Evolutionary conservation across 2,888 invertebrate species (phyloP).

Genomic region (Drosophila anceps): DNA sequence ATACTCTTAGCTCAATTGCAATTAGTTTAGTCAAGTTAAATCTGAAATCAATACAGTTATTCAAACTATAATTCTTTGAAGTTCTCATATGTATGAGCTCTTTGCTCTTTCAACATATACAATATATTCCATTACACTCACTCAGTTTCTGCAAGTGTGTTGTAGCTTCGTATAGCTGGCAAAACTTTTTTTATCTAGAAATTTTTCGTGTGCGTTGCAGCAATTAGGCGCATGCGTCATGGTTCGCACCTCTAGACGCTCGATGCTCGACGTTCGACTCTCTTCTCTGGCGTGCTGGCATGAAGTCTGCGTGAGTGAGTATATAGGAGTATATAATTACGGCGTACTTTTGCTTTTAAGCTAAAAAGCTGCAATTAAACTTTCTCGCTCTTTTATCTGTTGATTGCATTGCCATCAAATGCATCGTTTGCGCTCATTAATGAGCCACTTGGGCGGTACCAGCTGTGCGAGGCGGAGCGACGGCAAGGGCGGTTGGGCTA

Average conservation of each 20-base stretch:
- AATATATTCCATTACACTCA: background rate
- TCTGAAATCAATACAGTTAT: too few relatives aligned
- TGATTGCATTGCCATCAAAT: constrained; percentile 70
- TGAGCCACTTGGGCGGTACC: constrained; percentile 51
- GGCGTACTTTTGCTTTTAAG: constrained; percentile 60
- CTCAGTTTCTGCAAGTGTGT: constrained; percentile 1
- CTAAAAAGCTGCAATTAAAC: constrained; percentile 77
- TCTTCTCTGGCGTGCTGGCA: constrained; percentile 4
- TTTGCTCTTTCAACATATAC: too few relatives aligned
- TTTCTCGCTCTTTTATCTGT: constrained; percentile 73
- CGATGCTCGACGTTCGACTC: background rate
- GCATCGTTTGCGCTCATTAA: constrained; percentile 70
- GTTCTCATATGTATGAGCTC: too few relatives aligned
- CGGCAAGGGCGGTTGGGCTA: background rate
- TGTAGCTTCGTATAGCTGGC: too few relatives aligned
- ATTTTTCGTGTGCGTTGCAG: constrained; percentile 56
- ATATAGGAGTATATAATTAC: constrained; percentile 55
- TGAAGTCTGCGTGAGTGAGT: background rate
- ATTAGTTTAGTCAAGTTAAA: too few relatives aligned
- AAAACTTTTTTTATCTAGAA: constrained; percentile 16
- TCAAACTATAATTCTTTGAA: too few relatives aligned
- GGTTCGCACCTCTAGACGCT: constrained; percentile 28
- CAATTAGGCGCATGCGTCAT: constrained; percentile 80
- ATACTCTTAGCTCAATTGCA: too few relatives aligned
- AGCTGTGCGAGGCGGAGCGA: background rate